Base-by-base conservation (phyloP, 2,797 vertebrate genomes). In the Gastrophryne carolinensis region DNA sequence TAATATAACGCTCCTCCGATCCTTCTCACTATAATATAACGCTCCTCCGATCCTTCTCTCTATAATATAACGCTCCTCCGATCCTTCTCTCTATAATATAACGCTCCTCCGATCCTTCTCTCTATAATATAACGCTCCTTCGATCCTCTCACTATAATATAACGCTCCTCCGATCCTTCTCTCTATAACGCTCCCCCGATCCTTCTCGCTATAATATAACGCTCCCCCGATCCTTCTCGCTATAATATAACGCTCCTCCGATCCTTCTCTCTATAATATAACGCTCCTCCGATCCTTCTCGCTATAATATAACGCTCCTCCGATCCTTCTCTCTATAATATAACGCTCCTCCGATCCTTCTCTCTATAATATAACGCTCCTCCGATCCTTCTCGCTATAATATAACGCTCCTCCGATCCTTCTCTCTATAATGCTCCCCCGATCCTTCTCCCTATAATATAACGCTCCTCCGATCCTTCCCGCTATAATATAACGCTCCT, bases 251-350 rank as follows among this genome's bases (percentile, higher is more conserved):
- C 19, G 27, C 15, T 4, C 44, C 34, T 23, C 34, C 39, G 54
- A 35, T 6, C 21, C 72, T 72, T 77, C 17, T 81, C 78, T 41
- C 37, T 41, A n/a, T n/a, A n/a, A n/a, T n/a, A n/a, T n/a, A n/a
- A n/a, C n/a, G n/a, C n/a, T n/a, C n/a, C n/a, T n/a, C n/a, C n/a
- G n/a, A n/a, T n/a, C n/a, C n/a, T n/a, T n/a, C n/a, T n/a, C n/a
- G n/a, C 4, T 41, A 41, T 41, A 41, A 41, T 5, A n/a, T 5
- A 13, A 9, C 13, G 6, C 12, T 37, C 8, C 35, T 12, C 3
- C 9, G 8, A 3, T 26, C 21, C 8, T 56, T 7, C 15, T 29
- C 27, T 56, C 6, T 2, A 5, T 63, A 17, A n/a, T 21, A 4
- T 62, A 27, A 5, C 19, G 27, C 15, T 4, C 44, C 34, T 23